A percentile compares a stretch with the other conserved stretches of the same genome.
Evolutionary conservation across 2,113 vertebrate species (phyloP).

Genomic region (Anthoscopus minutus): DNA sequence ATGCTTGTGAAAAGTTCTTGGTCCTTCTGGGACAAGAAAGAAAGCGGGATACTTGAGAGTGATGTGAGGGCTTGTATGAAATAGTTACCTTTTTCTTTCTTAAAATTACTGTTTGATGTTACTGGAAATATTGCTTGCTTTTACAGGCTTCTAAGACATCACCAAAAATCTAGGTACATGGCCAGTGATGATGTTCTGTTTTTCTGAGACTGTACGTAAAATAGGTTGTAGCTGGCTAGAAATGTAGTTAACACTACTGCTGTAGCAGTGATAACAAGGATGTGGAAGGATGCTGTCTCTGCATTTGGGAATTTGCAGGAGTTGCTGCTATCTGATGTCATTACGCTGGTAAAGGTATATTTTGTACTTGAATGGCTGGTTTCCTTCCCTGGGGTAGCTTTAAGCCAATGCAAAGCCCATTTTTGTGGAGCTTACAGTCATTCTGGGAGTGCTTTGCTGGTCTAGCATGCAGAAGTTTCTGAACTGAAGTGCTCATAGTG

Average conservation of each 20-base stretch:
- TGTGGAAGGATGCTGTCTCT: not conserved
- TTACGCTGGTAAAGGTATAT: not conserved
- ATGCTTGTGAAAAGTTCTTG: not conserved
- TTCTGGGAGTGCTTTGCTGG: conserved; percentile 5
- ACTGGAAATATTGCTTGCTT: not conserved
- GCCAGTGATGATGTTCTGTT: not conserved
- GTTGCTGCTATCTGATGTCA: not conserved
- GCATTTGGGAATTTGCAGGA: not conserved
- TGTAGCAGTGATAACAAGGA: not conserved
- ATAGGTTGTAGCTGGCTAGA: not conserved
- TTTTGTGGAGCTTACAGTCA: not conserved
- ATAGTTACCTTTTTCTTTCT: not conserved
- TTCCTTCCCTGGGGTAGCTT: not conserved
- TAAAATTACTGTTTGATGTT: not conserved
- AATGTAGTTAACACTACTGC: not conserved
- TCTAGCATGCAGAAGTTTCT: not conserved
- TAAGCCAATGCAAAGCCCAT: not conserved
- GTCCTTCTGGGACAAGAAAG: not conserved
- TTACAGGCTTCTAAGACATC: not conserved
- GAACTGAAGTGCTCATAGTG: not conserved
- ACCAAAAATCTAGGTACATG: not conserved
- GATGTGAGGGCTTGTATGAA: not conserved
- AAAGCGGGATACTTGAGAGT: not conserved
- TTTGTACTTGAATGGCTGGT: not conserved
- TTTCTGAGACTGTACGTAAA: not conserved